Base-by-base conservation (phyloP, 1,140 invertebrate species). In the Drosophila ercepeae region DNA sequence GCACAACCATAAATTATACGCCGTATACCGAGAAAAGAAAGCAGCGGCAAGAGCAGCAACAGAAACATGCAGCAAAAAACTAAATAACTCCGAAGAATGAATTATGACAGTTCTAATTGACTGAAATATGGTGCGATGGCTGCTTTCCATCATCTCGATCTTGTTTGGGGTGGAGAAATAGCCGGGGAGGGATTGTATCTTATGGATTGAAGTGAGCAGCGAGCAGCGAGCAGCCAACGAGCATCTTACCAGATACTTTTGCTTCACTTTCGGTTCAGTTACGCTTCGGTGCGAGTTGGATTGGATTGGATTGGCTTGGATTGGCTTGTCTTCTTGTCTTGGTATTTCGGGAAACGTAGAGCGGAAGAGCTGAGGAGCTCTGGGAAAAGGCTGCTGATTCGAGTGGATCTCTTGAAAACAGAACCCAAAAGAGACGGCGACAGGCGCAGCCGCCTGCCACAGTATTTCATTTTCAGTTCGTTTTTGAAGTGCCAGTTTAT, bases 21-120 rank as follows among this genome's bases (percentile, higher is more conserved):
- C 52, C 44, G 58, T 60, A 67, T 58, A 63, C 59, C 48, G 41
- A 27, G 52, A n/a, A 9, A 49, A 58, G n/a, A 29, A 42, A 42
- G 36, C 29, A 57, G 44, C 52, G 42, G 48, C 21, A 25, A 29
- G 51, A 64, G 42, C 29, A 42, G 51, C 18, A 65, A 29, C 39
- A 23, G 42, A 16, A 45, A 4, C 53, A 65, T 21, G 21, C 21
- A 21, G 21, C 21, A 21, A 21, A 65, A 68, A 90, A 68, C 73
- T 78, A 90, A 90, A 90, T 89, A 90, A 86, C 79, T 89, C 79
- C 75, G 75, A 86, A 79, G 81, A 90, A 90, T 90, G 89, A 90
- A 90, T 90, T 90, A 90, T 90, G 89, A 90, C 89, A 86, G 89
- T 83, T 90, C 89, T 90, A 90, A 90, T 90, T 90, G 89, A 90